Evolutionary conservation across 2,113 vertebrate species (phyloP), one percentile per base, ranked within the genome.

Genomic region (Progne subis): DNA sequence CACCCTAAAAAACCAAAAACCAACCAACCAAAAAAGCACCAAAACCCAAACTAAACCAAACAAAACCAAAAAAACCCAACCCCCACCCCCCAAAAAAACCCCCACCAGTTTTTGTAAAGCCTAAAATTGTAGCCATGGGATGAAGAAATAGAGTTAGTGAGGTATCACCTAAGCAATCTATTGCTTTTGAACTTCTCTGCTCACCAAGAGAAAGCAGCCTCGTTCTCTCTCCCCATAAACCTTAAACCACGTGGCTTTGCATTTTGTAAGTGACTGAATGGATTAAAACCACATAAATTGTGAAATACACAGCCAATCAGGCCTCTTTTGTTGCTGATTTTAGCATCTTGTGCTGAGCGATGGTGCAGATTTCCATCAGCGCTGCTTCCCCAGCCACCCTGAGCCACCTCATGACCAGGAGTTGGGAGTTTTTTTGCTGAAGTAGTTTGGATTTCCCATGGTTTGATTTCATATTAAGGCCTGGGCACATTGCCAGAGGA

Each of bases 301-400:
- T 53, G 52, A 71, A 20, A 43, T 7, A 24, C 0, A 55, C 18
- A 32, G 17, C 2, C 5, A 31, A 1, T 26, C 31, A 2, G 32
- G 24, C 32, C 24, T 28, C 13, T 46, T 59, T 34, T 18, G 41
- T 13, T 55, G 68, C 59, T 11, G 12, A 68, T 34, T 68, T 76
- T 29, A 43, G 25, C 34, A 21, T 5, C 56, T 5, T 8, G 11
- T 29, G 55, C n/a, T 49, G 57, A 67, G 31, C 29, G 10, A 25
- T 9, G 34, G 32, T 28, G 39, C 25, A 76, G 41, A 47, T 23
- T 82, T 86, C 50, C 44, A 59, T 2, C 8, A 4, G 34, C 18
- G 11, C 21, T 32, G 49, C 46, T 76, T 29, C 47, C 63, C 50
- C 82, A 78, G 60, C 28, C 44, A 43, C 41, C 44, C 41, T 70